phyloP scores from a whole-genome alignment of 2,888 invertebrate genomes.

The Parnassius glacialis region DNA sequence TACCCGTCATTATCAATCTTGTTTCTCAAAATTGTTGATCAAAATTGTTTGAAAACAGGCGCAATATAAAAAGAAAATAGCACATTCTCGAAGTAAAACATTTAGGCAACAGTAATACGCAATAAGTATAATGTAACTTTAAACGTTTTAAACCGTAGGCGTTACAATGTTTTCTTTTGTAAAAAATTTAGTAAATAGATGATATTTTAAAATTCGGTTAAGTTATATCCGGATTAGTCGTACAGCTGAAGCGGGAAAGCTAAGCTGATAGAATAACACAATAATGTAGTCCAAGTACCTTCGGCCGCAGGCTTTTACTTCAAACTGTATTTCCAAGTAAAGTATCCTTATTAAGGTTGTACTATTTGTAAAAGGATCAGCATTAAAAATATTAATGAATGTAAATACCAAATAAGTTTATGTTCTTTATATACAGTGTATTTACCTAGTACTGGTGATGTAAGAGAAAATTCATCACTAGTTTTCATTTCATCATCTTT shows the following conservation, averaged over 20 bases:
- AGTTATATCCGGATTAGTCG: conserved; percentile 9
- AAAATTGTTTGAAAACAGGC: not conserved
- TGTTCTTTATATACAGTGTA: too few species aligned
- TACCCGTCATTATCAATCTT: too few species aligned
- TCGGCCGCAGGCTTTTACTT: conserved; percentile 25
- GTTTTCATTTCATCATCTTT: too few species aligned
- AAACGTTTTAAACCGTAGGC: not conserved
- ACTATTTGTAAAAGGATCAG: too few species aligned
- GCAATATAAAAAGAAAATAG: not conserved
- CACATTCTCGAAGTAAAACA: not conserved
- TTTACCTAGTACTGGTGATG: too few species aligned
- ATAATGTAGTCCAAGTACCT: conserved; percentile 24
- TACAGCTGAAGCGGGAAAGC: not conserved
- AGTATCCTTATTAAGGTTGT: conserved; percentile 11
- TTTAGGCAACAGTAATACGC: not conserved
- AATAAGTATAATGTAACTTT: not conserved
- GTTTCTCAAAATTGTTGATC: too few species aligned
- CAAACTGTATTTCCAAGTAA: conserved; percentile 15
- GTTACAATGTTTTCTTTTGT: too few species aligned
- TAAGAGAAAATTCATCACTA: too few species aligned
- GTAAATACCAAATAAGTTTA: too few species aligned
- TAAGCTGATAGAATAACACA: conserved; percentile 28
- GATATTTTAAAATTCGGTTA: conserved; percentile 9
- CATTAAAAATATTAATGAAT: too few species aligned
- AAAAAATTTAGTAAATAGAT: too few species aligned